These are phyloP conservation scores for Pachydiplax longipennis DNA, from an alignment of 2,888 invertebrate genomes.

Conservation along the genomic window DNA sequence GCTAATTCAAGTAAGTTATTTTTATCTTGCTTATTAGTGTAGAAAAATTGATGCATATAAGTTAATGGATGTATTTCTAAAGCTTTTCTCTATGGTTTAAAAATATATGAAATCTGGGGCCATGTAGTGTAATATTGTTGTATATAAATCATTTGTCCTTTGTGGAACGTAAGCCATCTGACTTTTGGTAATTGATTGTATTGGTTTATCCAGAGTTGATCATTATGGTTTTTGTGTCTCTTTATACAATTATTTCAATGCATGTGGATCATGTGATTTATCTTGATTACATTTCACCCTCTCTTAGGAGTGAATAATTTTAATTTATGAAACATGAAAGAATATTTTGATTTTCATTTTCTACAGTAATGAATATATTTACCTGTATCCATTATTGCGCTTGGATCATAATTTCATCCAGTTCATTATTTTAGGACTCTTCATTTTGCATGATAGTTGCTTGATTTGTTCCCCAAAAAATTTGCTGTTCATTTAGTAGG, in stretches of 20 bases:
- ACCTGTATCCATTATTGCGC: not conserved
- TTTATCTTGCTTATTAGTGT: no score
- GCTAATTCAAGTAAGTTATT: no score
- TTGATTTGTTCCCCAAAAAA: slow-evolving; percentile 13
- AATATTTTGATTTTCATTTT: not conserved
- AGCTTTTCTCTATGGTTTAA: not conserved
- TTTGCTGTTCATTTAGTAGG: slow-evolving; percentile 19
- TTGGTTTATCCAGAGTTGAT: not conserved
- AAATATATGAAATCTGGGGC: not conserved
- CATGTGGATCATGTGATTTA: not conserved
- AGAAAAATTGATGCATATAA: no score
- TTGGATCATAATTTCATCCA: not conserved
- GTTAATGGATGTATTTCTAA: no score
- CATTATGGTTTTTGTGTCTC: not conserved
- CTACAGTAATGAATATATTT: not conserved
- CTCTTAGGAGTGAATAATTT: not conserved
- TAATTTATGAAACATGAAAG: not conserved
- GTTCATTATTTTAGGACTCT: not conserved
- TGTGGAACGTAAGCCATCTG: not conserved
- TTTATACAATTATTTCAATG: not conserved
- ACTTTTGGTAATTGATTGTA: not conserved
- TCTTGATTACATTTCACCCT: not conserved
- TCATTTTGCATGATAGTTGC: slow-evolving; percentile 29
- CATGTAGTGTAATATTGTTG: not conserved
- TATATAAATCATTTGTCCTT: not conserved